These are phyloP conservation scores for Halcyon smyrnensis DNA, from an alignment of 2,797 vertebrate species.

Conservation along the genomic window DNA sequence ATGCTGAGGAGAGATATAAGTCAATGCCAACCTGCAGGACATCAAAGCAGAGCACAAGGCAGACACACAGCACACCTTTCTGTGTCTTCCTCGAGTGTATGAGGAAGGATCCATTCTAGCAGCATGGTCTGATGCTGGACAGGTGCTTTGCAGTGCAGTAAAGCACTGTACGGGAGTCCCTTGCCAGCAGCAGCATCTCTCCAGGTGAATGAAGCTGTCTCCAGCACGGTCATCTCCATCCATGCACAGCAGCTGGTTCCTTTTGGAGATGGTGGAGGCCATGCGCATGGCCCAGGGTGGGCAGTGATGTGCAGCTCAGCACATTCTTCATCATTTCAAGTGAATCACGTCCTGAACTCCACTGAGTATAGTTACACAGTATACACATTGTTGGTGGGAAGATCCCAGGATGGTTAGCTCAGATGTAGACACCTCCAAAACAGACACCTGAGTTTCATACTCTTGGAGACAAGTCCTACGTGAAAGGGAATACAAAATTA, in stretches of 20 bases:
- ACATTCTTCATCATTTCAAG: not conserved
- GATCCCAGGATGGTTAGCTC: not conserved
- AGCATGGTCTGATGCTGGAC: not conserved
- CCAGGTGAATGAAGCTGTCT: not conserved
- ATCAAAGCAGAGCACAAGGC: not conserved
- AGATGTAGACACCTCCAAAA: not conserved
- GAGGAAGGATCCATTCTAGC: not conserved
- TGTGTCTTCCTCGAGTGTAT: fast-evolving
- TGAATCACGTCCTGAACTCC: not conserved
- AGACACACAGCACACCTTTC: not conserved
- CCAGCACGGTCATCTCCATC: fast-evolving
- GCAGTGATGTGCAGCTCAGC: not conserved
- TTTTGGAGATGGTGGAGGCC: not conserved
- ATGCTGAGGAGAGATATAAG: not conserved
- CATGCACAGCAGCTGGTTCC: not conserved
- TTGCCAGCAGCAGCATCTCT: fast-evolving
- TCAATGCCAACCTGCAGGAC: not conserved
- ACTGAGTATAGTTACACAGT: fast-evolving
- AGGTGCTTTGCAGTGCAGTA: not conserved
- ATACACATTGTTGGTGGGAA: not conserved
- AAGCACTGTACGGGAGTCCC: not conserved
- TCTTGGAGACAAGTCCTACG: not conserved
- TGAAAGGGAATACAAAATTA: not conserved
- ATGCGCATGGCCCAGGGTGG: fast-evolving
- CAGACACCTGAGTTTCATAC: fast-evolving